A percentile compares a stretch with the other conserved stretches of the same genome.
Conservation (phyloP, 2,888 invertebrate genomes). For the Cremastinae sp. region DNA sequence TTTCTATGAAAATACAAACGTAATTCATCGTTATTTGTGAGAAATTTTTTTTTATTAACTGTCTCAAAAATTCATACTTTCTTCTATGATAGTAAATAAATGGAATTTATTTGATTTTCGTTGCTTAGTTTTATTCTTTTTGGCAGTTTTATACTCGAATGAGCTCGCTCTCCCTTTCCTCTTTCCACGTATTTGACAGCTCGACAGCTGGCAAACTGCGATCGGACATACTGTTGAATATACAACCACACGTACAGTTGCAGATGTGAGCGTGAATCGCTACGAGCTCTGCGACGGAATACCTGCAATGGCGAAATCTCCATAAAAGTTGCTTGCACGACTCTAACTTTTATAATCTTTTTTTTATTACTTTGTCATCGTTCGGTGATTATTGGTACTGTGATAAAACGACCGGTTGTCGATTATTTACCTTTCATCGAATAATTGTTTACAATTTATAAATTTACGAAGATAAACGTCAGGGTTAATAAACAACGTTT, state of each 20-base stretch:
- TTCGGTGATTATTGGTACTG: too few relatives aligned
- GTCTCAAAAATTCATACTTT: too few relatives aligned
- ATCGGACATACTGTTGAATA: slow-evolving; percentile 10
- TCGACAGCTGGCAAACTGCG: slow-evolving; percentile 52
- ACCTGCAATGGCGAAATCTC: slow-evolving; percentile 41
- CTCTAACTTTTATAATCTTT: too few relatives aligned
- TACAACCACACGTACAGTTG: not conserved
- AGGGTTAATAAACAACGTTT: too few relatives aligned
- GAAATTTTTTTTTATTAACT: too few relatives aligned
- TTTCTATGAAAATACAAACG: too few relatives aligned
- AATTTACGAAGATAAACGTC: not conserved
- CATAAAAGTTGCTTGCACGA: slow-evolving; percentile 6
- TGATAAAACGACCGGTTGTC: too few relatives aligned
- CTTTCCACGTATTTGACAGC: slow-evolving; percentile 44
- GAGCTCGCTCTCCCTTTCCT: not conserved
- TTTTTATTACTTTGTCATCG: too few relatives aligned
- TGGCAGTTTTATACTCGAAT: slow-evolving; percentile 13
- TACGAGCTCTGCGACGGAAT: slow-evolving; percentile 27
- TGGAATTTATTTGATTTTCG: not conserved
- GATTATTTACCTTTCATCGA: too few relatives aligned
- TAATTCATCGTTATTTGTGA: too few relatives aligned
- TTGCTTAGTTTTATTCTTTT: slow-evolving; percentile 3
- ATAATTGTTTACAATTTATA: too few relatives aligned
- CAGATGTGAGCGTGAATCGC: not conserved
- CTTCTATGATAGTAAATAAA: too few relatives aligned